Conservation (phyloP, 2,888 invertebrate genomes). For the Thecocarcelia acutangulata region DNA sequence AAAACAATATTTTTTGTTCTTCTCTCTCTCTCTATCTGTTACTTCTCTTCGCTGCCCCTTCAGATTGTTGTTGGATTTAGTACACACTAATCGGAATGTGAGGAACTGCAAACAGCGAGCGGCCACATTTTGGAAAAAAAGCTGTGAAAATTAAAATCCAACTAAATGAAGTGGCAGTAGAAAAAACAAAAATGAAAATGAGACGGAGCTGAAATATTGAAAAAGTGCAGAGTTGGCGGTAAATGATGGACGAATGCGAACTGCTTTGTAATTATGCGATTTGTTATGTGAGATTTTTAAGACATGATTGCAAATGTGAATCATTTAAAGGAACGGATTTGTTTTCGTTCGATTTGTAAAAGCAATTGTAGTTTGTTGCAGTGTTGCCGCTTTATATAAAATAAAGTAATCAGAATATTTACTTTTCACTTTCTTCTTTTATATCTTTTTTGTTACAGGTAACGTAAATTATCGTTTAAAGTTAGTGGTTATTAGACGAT, state of each 20-base stretch:
- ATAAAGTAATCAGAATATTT: no score
- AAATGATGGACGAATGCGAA: conserved; percentile 71
- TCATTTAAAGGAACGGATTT: conserved; percentile 71
- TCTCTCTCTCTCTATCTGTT: neutral
- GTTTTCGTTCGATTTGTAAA: neutral
- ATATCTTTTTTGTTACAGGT: no score
- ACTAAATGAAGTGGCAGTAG: conserved; percentile 26
- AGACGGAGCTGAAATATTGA: conserved; percentile 25
- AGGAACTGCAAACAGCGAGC: conserved; percentile 41
- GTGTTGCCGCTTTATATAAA: conserved; percentile 12
- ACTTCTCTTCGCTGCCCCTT: neutral
- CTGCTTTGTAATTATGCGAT: conserved; percentile 80
- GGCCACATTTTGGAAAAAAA: conserved; percentile 45
- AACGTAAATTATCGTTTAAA: no score
- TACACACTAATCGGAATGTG: conserved; percentile 41
- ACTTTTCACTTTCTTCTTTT: no score
- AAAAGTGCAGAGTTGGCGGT: conserved; percentile 58
- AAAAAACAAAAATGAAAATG: neutral
- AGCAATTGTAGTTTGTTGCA: neutral
- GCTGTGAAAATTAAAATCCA: conserved; percentile 58
- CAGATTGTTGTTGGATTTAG: neutral
- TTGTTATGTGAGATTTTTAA: conserved; percentile 79
- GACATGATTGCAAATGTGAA: conserved; percentile 80
- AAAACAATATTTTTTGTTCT: conserved; percentile 55
- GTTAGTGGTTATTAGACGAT: no score